Evolutionary conservation across 2,113 vertebrate species (phyloP), one percentile per base, ranked within the genome.

Genomic region (Chaetodon auriga): DNA sequence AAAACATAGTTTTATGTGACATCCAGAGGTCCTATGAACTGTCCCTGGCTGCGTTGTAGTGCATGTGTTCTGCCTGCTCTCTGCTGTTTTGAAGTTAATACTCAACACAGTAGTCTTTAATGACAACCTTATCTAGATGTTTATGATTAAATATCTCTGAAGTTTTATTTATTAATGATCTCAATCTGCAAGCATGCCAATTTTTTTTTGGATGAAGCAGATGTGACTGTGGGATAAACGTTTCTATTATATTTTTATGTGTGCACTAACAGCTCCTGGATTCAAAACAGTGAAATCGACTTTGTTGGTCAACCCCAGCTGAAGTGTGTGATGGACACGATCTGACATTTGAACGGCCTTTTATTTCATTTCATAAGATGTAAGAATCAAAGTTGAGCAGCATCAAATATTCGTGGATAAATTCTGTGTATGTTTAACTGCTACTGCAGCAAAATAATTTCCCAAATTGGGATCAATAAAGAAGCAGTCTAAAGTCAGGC

Each of bases 51-150:
- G 9, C 3, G 61, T 49, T 49, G 16, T 12, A 49, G 66, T 72
- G 55, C 75, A 55, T 38, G 63, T 63, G 58, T 76, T 25, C 53
- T 45, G 30, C 8, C 45, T 23, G 21, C 48, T 79, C 36, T 65
- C 10, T 46, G 45, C 35, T 49, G 46, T 43, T 57, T 46, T 35
- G 0, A n/a, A 68, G 82, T 85, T 80, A 89, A 89, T 81, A 21
- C 30, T 15, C 80, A 63, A 85, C 66, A 23, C 51, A 18, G 18
- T 38, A 53, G 9, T 70, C 38, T 78, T 80, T 60, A 30, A 35
- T 25, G n/a, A 19, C 30, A 68, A 14, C 66, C 58, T 68, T 65
- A 72, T 87, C 79, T 64, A 0, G 1, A 35, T 48, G 36, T 79
- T 79, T 57, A 68, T 62, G 65, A 64, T 66, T n/a, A 5, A 11